These are phyloP conservation scores for Centropristis striata DNA, from an alignment of 2,113 vertebrate genomes.

Conservation along the genomic window DNA sequence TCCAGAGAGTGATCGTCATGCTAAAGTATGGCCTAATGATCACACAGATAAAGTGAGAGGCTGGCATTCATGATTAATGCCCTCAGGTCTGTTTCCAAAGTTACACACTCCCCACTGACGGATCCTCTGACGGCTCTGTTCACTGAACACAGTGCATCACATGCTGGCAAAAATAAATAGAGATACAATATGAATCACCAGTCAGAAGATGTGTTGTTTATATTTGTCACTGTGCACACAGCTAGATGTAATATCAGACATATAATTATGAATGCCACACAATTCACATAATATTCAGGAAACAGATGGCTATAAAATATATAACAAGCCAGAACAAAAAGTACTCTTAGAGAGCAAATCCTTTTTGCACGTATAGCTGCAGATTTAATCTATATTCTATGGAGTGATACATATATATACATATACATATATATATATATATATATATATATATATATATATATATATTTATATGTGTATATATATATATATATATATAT, in stretches of 20 bases:
- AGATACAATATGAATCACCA: constrained; percentile 20
- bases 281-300: constrained; percentile 7
- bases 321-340: not conserved
- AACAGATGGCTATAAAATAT: constrained; percentile 2
- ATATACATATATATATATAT: too few species aligned
- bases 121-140: constrained; percentile 24
- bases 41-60: constrained; percentile 76
- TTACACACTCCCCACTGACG: constrained; percentile 30
- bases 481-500: too few species aligned
- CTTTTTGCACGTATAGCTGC: not conserved
- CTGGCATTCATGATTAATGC: constrained; percentile 76
- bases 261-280: not conserved
- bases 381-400: not conserved
- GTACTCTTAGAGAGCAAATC: not conserved
- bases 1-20: constrained; percentile 76
- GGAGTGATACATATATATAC: not conserved
- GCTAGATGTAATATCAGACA: not conserved
- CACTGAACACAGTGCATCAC: constrained; percentile 22
- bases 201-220: not conserved
- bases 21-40: constrained; percentile 77
- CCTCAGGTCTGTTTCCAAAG: constrained; percentile 56
- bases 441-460: too few species aligned
- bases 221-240: not conserved
- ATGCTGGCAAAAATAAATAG: constrained; percentile 23
- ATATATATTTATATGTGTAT: too few species aligned